Conservation (phyloP, 2,888 invertebrate species). For the Morpho deidamia region DNA sequence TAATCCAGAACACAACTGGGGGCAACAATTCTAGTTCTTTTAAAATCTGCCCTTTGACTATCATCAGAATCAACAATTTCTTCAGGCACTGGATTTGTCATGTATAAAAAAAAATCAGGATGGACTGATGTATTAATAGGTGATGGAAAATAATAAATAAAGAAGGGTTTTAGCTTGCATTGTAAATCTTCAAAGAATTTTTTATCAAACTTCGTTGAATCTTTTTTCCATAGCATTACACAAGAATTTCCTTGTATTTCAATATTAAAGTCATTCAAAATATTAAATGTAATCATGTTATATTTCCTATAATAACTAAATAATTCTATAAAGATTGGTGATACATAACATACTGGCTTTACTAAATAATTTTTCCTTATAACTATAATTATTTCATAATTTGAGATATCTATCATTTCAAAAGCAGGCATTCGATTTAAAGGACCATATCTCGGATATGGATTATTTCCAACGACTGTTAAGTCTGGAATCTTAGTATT, state of each 20-base stretch:
- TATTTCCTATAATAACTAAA: constrained; percentile 33
- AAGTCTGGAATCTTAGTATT: constrained; percentile 10
- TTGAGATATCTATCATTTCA: constrained; percentile 28
- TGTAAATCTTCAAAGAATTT: constrained; percentile 44
- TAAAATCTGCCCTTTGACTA: constrained; percentile 24
- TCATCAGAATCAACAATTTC: constrained; percentile 8
- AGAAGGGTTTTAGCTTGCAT: constrained; percentile 36
- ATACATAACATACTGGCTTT: constrained; percentile 28
- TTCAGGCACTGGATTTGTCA: constrained; percentile 27
- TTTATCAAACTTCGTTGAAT: constrained; percentile 41
- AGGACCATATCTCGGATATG: constrained; percentile 12
- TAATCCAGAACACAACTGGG: constrained; percentile 40
- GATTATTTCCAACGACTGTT: constrained; percentile 5
- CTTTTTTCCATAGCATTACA: constrained; percentile 50
- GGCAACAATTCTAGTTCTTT: constrained; percentile 37
- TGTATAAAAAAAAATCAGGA: constrained; percentile 39
- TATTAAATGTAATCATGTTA: constrained; percentile 15
- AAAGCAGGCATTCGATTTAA: constrained; percentile 30
- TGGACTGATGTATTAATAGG: constrained; percentile 23
- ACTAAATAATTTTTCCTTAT: constrained; percentile 19
- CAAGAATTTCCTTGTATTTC: constrained; percentile 36
- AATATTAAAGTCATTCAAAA: constrained; percentile 28
- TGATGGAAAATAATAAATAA: constrained; percentile 35
- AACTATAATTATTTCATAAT: constrained; percentile 44
- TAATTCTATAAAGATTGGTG: constrained; percentile 40